These are phyloP conservation scores for Ametastegia equiseti DNA, from an alignment of 2,888 invertebrate genomes.

Conservation along the genomic window DNA sequence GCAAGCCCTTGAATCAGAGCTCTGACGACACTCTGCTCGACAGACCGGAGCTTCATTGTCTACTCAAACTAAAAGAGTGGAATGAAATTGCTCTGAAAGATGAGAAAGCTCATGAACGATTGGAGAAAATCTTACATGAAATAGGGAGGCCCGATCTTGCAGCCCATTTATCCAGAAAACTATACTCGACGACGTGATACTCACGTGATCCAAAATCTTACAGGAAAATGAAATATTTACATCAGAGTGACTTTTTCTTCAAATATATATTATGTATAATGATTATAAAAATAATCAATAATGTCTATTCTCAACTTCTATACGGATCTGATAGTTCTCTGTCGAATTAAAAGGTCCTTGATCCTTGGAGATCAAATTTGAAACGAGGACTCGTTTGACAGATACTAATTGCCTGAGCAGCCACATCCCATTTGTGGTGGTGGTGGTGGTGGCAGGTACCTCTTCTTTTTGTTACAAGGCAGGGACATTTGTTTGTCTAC, in stretches of 20 bases:
- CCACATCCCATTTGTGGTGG: slow-evolving; percentile 7
- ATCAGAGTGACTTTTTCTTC: too few species aligned
- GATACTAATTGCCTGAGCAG: slow-evolving; percentile 14
- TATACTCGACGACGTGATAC: background rate
- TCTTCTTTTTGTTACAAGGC: slow-evolving; percentile 22
- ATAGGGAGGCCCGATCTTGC: slow-evolving; percentile 52
- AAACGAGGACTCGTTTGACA: background rate
- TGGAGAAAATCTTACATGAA: slow-evolving; percentile 45
- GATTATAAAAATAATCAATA: too few species aligned
- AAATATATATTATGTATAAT: too few species aligned
- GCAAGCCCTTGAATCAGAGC: background rate
- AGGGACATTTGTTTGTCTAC: background rate
- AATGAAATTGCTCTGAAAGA: slow-evolving; percentile 48
- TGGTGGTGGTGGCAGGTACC: background rate
- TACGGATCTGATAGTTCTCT: too few species aligned
- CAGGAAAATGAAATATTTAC: too few species aligned
- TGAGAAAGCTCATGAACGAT: slow-evolving; percentile 51
- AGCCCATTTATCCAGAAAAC: background rate
- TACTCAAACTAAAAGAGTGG: slow-evolving; percentile 51
- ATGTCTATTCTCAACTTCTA: too few species aligned
- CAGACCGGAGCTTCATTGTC: slow-evolving; percentile 42
- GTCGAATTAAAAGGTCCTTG: too few species aligned
- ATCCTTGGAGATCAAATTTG: background rate
- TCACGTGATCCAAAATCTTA: too few species aligned
- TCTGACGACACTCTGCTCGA: background rate